phyloP scores from a whole-genome alignment of 2,113 vertebrate species.

The Pygoscelis adeliae region DNA sequence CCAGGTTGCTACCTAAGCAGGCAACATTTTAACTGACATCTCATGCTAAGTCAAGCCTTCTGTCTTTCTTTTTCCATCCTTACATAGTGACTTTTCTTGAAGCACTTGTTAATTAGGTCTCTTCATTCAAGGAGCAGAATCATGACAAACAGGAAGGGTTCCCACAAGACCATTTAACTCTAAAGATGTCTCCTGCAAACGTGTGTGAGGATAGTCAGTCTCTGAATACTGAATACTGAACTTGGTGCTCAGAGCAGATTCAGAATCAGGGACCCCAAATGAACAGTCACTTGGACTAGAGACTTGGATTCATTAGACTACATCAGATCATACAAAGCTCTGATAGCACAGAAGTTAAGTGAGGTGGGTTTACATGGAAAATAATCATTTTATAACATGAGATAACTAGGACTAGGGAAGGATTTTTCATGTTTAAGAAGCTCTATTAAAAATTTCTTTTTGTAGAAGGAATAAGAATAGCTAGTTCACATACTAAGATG shows the following conservation, averaged over 20 bases:
- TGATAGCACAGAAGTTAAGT: background rate
- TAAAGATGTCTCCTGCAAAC: background rate
- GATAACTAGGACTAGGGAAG: background rate
- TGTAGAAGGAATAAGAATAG: background rate
- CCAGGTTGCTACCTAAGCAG: background rate
- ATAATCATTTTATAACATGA: background rate
- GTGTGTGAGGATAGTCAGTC: background rate
- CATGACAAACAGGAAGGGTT: background rate
- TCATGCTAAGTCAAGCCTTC: background rate
- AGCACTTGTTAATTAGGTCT: background rate
- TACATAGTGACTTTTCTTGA: background rate
- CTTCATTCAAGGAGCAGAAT: background rate
- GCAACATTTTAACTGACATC: background rate
- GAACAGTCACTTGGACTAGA: background rate
- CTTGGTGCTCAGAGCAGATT: background rate
- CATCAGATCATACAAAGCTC: background rate
- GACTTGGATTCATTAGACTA: background rate
- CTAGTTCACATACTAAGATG: background rate
- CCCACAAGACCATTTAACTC: background rate
- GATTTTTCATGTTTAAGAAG: background rate
- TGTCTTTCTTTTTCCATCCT: background rate
- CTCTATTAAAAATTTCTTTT: background rate
- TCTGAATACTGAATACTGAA: background rate
- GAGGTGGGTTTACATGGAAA: background rate
- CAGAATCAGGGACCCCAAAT: background rate